phyloP scores from a whole-genome alignment of 1,140 invertebrate species.

The Halyomorpha halys region DNA sequence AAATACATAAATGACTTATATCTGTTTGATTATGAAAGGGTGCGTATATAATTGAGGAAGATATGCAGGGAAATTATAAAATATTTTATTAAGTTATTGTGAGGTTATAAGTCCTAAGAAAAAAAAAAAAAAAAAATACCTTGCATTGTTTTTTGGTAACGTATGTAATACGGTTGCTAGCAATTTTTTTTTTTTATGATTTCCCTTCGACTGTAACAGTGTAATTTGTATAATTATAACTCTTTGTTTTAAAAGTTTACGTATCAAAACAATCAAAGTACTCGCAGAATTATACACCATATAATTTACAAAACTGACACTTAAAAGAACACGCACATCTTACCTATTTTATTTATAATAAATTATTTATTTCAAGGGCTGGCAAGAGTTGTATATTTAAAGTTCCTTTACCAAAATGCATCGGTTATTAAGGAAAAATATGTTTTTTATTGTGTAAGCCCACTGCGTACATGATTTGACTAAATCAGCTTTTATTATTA shows the following conservation, averaged over 20 bases:
- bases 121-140: too few relatives aligned
- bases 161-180: too few relatives aligned
- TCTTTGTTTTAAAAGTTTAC: not conserved
- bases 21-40: not conserved
- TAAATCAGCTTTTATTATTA: constrained; percentile 9
- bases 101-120: too few relatives aligned
- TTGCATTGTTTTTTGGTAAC: too few relatives aligned
- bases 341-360: not conserved
- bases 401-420: constrained; percentile 25
- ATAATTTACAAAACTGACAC: not conserved
- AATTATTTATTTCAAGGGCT: constrained; percentile 18
- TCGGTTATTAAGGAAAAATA: constrained; percentile 15
- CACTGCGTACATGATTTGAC: not conserved
- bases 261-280: not conserved
- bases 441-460: not conserved
- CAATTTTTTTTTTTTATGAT: too few relatives aligned
- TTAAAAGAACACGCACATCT: not conserved
- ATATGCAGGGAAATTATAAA: too few relatives aligned
- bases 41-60: not conserved
- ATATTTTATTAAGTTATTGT: too few relatives aligned
- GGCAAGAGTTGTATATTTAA: constrained; percentile 23
- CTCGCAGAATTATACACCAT: not conserved
- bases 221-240: too few relatives aligned
- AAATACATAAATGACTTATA: not conserved
- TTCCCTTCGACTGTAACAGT: too few relatives aligned